Evolutionary conservation across 2,113 vertebrate genomes (phyloP).

Genomic region (Mixornis gularis): DNA sequence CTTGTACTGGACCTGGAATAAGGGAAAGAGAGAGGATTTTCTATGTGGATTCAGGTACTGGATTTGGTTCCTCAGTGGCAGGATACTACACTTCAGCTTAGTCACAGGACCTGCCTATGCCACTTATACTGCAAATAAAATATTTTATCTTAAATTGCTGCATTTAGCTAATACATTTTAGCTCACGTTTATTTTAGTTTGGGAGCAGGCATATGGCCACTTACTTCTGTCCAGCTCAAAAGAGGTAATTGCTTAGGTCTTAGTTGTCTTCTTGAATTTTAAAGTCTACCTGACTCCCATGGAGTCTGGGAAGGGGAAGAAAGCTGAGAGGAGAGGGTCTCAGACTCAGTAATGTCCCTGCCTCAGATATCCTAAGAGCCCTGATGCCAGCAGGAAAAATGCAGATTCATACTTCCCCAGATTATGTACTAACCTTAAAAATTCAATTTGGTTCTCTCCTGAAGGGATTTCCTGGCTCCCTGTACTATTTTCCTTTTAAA

Average conservation of each 20-base stretch:
- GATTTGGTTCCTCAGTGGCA: background rate
- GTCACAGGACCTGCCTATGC: background rate
- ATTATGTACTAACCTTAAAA: background rate
- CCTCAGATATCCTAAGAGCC: background rate
- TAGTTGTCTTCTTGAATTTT: background rate
- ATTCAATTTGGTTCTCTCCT: background rate
- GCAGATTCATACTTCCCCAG: background rate
- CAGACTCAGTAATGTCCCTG: background rate
- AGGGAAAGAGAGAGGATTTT: no score
- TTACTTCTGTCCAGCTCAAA: background rate
- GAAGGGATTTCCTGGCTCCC: background rate
- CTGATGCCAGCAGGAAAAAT: background rate
- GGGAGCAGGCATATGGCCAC: background rate
- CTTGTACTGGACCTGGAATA: background rate
- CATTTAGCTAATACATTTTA: background rate
- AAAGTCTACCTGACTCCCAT: background rate
- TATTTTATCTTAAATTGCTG: background rate
- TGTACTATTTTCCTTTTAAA: background rate
- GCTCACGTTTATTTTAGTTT: background rate
- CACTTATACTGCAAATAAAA: background rate
- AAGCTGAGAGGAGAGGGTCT: background rate
- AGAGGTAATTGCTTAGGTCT: background rate
- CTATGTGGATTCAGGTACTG: background rate
- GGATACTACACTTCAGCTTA: rapidly evolving
- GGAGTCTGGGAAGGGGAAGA: background rate